Evolutionary conservation across 2,113 vertebrate species (phyloP), one percentile per base, ranked within the genome.

Genomic region (Arenaria interpres): DNA sequence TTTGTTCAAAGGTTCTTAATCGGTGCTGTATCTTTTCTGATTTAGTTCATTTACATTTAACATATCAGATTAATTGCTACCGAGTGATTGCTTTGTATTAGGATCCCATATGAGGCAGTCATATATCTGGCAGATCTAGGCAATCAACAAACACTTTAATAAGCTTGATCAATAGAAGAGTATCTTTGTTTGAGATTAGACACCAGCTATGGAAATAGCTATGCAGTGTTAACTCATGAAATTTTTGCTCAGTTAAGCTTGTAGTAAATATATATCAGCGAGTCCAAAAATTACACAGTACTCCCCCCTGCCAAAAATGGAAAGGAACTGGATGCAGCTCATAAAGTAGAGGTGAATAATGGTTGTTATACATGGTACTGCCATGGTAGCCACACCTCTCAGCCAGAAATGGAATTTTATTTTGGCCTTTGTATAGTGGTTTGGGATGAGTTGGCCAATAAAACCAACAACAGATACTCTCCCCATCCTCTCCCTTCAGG

Each of bases 281-380:
- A 72, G 15, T 7, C 0, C 4, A 64, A 84, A 54, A 69, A 48
- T 60, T 30, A 21, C 23, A 35, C 12, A 75, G 30, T 43, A 37
- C 35, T 7, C 7, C 3, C 3, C 3, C 32, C 9, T 0, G 22
- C 28, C 33, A n/a, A 1, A 48, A 83, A 80, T 62, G 43, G 15
- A 57, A 77, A 53, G 57, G 45, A 64, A 53, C 21, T 33, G 51
- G 53, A 50, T 86, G 32, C 39, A 80, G 19, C 37, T 79, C 3
- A 0, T 46, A 80, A 33, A 62, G n/a, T 18, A 85, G 75, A 89
- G 10, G 28, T 37, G 63, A 63, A 63, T 79, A 53, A 93, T 63
- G 46, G 62, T 79, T 76, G 24, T 63, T 88, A 50, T 67, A 28
- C 14, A 6, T 19, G 25, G 18, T 41, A 41, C 39, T 53, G 39